phyloP scores from a whole-genome alignment of 2,113 vertebrate species.

The Capra hircus region DNA sequence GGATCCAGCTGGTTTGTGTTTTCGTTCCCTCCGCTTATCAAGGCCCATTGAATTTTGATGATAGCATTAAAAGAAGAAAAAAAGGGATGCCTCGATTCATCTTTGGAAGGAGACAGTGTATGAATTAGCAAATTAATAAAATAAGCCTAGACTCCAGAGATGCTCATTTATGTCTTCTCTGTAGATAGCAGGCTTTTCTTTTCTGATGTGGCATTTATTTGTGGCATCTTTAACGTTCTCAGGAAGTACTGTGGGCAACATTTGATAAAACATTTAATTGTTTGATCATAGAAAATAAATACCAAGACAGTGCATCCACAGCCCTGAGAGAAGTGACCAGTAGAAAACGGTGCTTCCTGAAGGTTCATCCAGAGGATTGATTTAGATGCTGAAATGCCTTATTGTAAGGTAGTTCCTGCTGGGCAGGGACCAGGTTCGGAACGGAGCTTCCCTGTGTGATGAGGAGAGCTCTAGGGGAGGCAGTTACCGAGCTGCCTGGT shows the following conservation, averaged over 20 bases:
- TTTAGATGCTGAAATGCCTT: neutral
- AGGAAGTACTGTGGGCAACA: neutral
- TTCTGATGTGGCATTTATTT: neutral
- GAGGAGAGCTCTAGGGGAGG: neutral
- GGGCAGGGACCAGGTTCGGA: neutral
- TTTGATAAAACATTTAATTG: neutral
- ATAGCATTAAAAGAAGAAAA: neutral
- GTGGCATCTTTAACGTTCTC: neutral
- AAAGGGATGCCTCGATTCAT: neutral
- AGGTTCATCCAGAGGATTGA: neutral
- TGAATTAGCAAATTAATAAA: conserved; percentile 22
- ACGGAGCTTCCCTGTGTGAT: neutral
- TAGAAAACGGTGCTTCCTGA: neutral
- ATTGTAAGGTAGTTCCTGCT: neutral
- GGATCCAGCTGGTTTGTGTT: conserved; percentile 49
- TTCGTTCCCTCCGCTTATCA: conserved; percentile 25
- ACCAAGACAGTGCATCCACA: neutral
- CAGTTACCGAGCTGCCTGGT: neutral
- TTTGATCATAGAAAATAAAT: neutral
- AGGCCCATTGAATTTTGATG: conserved; percentile 52
- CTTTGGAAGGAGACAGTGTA: conserved; percentile 10
- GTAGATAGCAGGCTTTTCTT: neutral
- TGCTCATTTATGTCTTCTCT: neutral
- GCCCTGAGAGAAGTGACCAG: neutral
- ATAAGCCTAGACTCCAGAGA: neutral